phyloP scores from a whole-genome alignment of 1,140 invertebrate genomes.

The Halyomorpha halys region DNA sequence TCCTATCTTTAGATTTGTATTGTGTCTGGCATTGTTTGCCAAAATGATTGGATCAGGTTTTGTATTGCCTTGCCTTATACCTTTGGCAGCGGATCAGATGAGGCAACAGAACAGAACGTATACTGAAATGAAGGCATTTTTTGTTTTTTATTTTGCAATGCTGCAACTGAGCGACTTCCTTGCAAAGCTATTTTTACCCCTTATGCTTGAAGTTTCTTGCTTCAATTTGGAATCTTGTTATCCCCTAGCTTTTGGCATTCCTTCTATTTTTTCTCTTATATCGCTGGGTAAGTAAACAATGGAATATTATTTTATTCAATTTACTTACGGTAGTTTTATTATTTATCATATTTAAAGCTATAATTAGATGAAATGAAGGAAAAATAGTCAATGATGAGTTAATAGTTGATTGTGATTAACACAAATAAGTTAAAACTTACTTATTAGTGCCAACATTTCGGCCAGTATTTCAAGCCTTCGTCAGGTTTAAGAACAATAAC shows the following conservation, averaged over 20 bases:
- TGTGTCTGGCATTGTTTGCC: neutral
- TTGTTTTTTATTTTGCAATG: slow-evolving; percentile 3
- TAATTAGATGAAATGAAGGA: too few relatives aligned
- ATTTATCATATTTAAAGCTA: too few relatives aligned
- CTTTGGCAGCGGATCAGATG: slow-evolving; percentile 8
- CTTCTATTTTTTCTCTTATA: neutral
- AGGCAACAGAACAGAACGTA: neutral
- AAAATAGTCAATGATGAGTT: too few relatives aligned
- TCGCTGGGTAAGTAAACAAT: neutral
- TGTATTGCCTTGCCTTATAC: neutral
- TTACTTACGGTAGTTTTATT: too few relatives aligned
- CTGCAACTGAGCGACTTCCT: neutral
- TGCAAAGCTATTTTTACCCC: neutral
- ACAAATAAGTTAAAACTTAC: too few relatives aligned
- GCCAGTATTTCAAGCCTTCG: too few relatives aligned
- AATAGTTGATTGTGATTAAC: too few relatives aligned
- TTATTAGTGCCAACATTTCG: too few relatives aligned
- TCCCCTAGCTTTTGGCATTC: neutral
- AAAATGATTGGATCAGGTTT: neutral
- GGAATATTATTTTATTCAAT: too few relatives aligned
- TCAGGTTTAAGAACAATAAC: too few relatives aligned
- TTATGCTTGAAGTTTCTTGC: neutral
- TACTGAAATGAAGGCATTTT: neutral
- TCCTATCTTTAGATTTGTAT: neutral
- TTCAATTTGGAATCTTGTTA: neutral